These are phyloP conservation scores for Morus bassanus DNA, from an alignment of 2,797 vertebrate genomes.

Conservation along the genomic window DNA sequence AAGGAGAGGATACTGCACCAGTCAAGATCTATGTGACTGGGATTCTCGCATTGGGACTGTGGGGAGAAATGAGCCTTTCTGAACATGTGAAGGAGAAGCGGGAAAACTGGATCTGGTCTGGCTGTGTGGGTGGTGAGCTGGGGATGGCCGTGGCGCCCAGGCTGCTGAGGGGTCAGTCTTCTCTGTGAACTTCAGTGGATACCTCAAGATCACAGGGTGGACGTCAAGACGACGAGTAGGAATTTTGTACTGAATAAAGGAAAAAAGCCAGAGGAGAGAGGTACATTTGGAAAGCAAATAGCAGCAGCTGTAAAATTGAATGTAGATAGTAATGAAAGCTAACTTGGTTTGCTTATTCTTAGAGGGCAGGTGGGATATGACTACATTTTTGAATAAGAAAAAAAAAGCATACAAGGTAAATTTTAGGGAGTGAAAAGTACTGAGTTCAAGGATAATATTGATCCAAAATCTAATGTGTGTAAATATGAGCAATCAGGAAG, in stretches of 20 bases:
- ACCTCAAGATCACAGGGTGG: neutral
- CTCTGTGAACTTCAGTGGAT: neutral
- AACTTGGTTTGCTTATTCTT: neutral
- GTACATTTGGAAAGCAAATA: neutral
- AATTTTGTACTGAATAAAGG: neutral
- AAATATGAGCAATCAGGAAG: neutral
- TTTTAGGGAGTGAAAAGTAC: neutral
- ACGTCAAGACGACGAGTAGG: neutral
- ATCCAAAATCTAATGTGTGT: neutral
- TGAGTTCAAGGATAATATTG: neutral
- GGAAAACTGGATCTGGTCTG: neutral
- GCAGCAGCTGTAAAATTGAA: neutral
- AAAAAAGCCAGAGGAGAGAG: neutral
- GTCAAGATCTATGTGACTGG: accelerated
- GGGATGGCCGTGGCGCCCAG: accelerated
- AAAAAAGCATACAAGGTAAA: neutral
- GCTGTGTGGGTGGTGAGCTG: neutral
- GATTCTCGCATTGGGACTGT: neutral
- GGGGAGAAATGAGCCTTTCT: neutral
- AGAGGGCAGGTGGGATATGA: neutral
- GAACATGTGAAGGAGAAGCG: neutral
- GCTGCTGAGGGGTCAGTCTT: neutral
- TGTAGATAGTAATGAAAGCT: neutral
- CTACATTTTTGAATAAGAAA: neutral
- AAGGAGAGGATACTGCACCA: neutral